These are phyloP conservation scores for Cantharis rustica DNA, from an alignment of 2,888 invertebrate genomes.

Conservation along the genomic window DNA sequence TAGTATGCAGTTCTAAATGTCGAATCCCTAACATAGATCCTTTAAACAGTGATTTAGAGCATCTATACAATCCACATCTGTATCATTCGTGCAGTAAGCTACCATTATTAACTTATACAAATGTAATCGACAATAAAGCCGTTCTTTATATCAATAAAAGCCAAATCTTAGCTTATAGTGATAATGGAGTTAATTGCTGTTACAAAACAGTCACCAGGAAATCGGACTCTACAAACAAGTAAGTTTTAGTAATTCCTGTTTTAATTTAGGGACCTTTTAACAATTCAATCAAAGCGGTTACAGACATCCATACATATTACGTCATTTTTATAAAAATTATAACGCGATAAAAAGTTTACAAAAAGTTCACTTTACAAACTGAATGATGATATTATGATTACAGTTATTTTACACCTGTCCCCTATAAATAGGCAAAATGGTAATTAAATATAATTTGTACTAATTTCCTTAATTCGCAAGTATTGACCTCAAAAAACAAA, in stretches of 20 bases:
- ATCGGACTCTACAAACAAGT: conserved; percentile 32
- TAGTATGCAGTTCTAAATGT: conserved; percentile 66
- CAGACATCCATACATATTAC: no score
- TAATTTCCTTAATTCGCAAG: no score
- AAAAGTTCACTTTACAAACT: no score
- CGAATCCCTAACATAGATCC: conserved; percentile 67
- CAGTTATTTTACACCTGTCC: no score
- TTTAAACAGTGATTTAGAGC: conserved; percentile 61
- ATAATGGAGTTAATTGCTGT: conserved; percentile 40
- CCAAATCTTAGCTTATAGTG: conserved; percentile 44
- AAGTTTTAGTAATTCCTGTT: neutral
- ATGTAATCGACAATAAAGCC: conserved; percentile 42
- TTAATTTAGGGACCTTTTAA: neutral
- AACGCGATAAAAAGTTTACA: no score
- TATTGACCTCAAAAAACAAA: no score
- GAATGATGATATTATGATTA: no score
- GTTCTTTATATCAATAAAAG: conserved; percentile 47
- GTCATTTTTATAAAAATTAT: no score
- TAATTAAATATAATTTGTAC: no score
- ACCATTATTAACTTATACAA: conserved; percentile 49
- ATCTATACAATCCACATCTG: conserved; percentile 59
- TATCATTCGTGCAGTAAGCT: conserved; percentile 60
- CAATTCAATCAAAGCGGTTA: no score
- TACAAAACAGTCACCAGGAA: conserved; percentile 41
- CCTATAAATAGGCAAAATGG: no score